A percentile compares a stretch with the other conserved stretches of the same genome.
Evolutionary conservation across 1,140 invertebrate genomes (phyloP).

Genomic region (Paracyclopina nana): DNA sequence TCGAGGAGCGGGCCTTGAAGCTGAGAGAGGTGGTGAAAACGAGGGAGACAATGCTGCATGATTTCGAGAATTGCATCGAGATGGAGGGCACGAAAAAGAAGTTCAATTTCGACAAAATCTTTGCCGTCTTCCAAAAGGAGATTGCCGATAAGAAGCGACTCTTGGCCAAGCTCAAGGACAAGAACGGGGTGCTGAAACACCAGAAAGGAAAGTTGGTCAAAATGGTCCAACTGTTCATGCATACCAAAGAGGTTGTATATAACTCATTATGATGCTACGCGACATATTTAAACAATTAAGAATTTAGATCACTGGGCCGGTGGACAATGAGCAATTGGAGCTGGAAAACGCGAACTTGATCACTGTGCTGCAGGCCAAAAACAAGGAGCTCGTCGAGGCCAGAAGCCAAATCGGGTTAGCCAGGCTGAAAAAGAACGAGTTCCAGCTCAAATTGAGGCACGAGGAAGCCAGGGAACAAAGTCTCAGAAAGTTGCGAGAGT

Average conservation of each 20-base stretch:
- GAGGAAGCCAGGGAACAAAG: too few relatives aligned
- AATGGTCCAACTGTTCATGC: background rate
- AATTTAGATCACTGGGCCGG: too few relatives aligned
- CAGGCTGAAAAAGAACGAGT: too few relatives aligned
- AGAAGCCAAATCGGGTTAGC: too few relatives aligned
- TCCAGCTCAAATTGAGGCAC: too few relatives aligned
- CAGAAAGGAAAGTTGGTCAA: background rate
- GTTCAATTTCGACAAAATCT: background rate
- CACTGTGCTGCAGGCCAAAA: too few relatives aligned
- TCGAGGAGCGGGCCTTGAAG: background rate
- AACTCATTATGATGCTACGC: too few relatives aligned
- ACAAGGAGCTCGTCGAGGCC: too few relatives aligned
- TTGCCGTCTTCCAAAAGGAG: background rate
- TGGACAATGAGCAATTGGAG: background rate
- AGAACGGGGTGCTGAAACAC: conserved; percentile 1
- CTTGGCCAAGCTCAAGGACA: background rate
- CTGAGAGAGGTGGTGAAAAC: background rate
- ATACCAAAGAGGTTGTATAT: background rate
- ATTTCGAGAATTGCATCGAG: background rate
- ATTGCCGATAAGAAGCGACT: background rate
- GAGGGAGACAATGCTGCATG: too few relatives aligned
- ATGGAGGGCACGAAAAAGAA: background rate
- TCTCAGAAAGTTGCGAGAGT: too few relatives aligned
- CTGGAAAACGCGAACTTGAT: background rate
- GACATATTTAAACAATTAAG: too few relatives aligned